Evolutionary conservation across 2,113 vertebrate species (phyloP).

Genomic region (Thermophis baileyi): DNA sequence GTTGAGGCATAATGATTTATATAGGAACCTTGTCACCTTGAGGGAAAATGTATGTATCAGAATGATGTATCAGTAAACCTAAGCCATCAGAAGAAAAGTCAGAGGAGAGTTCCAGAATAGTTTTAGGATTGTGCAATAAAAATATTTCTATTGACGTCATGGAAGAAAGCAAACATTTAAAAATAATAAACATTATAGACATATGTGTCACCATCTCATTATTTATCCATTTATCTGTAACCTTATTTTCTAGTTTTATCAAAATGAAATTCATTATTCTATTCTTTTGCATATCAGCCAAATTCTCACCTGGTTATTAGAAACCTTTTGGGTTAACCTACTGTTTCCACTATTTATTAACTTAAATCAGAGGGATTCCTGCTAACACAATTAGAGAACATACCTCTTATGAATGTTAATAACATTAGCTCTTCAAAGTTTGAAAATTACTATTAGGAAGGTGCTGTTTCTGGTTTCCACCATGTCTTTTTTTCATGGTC

Average conservation of each 20-base stretch:
- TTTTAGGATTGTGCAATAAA: not conserved
- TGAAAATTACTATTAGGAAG: not conserved
- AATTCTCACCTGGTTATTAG: not conserved
- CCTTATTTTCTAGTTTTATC: not conserved
- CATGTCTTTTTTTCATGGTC: not conserved
- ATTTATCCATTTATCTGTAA: not conserved
- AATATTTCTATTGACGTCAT: not conserved
- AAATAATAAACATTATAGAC: not conserved
- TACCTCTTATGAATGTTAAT: too few species aligned
- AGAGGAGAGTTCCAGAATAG: not conserved
- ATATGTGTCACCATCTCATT: not conserved
- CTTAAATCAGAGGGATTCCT: too few species aligned
- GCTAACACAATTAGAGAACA: too few species aligned
- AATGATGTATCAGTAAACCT: slow-evolving; percentile 37
- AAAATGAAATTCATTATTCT: not conserved
- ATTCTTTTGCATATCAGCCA: not conserved
- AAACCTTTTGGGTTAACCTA: too few species aligned
- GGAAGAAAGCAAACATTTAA: not conserved
- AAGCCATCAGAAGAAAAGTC: slow-evolving; percentile 17
- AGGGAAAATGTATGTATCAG: slow-evolving; percentile 54
- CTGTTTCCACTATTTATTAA: too few species aligned
- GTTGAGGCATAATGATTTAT: slow-evolving; percentile 30
- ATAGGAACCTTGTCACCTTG: slow-evolving; percentile 42
- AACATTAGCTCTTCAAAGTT: too few species aligned
- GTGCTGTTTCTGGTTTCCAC: not conserved